Evolutionary conservation across 1,140 invertebrate genomes (phyloP), one percentile per base, ranked within the genome.

Genomic region (Papilio xuthus): DNA sequence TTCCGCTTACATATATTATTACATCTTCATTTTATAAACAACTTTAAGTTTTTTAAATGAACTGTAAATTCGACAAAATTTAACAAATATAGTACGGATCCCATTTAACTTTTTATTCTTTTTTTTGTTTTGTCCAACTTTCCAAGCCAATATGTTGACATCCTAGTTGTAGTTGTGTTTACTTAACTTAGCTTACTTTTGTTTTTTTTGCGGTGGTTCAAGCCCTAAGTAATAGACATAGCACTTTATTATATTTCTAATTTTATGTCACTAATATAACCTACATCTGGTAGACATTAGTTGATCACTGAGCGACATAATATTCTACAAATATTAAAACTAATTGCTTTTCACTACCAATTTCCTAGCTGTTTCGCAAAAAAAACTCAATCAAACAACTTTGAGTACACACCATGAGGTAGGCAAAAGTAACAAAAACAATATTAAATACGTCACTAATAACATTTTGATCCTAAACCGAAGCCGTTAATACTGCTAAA

Each of bases 401-500:
- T 84, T 82, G 78, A 88, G 83, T 85, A 87, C 86, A 87, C 83
- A 86, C 83, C 85, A 86, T 91, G 91, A 92, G 91, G 91, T 91
- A 92, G 90, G 86, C 85, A 82, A 85, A 87, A 88, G 80, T 89
- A 84, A 88, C 81, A 85, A 81, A 80, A 87, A 86, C 83, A 79
- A 83, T 80, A 81, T 80, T 85, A 86, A 84, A 86, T 72, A 76
- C 53, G 26, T 7, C 18, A 76, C 60, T 67, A 83, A 80, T 78
- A 81, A 81, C 83, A 80, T 28, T 83, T 83, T 83, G 77, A 83
- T 80, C 79, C 82, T 81, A 84, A 80, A 84, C 81, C 81, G 77
- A 85, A 81, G 82, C 85, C 81, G 79, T 78, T 87, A 92, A 92
- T 92, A 92, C 91, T 93, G 91, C 88, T 92, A 90, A 89, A 86